phyloP scores from a whole-genome alignment of 2,797 vertebrate genomes.

The Sebastes oblongus region DNA sequence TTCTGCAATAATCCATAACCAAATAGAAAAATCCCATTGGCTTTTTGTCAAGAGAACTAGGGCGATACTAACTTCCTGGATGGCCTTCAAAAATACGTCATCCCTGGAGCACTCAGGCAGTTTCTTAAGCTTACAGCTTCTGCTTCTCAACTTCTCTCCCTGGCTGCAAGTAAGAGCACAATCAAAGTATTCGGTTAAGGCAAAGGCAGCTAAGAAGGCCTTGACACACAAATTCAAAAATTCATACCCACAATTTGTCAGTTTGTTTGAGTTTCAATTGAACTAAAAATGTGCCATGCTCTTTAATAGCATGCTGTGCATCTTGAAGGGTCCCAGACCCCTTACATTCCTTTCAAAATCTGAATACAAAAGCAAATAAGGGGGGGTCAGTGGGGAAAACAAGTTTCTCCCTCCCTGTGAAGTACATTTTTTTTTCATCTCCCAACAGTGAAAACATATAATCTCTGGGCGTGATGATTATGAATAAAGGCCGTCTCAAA shows the following conservation, averaged over 20 bases:
- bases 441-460: background rate
- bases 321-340: background rate
- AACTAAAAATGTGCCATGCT: too few species aligned
- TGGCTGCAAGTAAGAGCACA: background rate
- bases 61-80: too few species aligned
- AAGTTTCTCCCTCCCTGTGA: background rate
- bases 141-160: background rate
- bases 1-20: too few species aligned
- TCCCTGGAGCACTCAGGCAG: too few species aligned
- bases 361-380: background rate
- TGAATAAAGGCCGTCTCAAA: constrained; percentile 30
- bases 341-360: background rate
- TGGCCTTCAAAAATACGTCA: too few species aligned
- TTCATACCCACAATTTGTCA: background rate
- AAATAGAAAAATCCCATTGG: background rate
- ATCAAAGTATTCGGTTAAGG: background rate
- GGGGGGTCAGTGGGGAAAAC: constrained; percentile 17
- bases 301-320: background rate
- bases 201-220: background rate
- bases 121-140: background rate
- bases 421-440: constrained; percentile 9
- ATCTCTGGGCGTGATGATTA: constrained; percentile 28
- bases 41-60: background rate
- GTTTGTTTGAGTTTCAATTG: background rate
- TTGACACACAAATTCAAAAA: background rate